Evolutionary conservation across 2,113 vertebrate species (phyloP).

Genomic region (Myrmophylax atrothorax): DNA sequence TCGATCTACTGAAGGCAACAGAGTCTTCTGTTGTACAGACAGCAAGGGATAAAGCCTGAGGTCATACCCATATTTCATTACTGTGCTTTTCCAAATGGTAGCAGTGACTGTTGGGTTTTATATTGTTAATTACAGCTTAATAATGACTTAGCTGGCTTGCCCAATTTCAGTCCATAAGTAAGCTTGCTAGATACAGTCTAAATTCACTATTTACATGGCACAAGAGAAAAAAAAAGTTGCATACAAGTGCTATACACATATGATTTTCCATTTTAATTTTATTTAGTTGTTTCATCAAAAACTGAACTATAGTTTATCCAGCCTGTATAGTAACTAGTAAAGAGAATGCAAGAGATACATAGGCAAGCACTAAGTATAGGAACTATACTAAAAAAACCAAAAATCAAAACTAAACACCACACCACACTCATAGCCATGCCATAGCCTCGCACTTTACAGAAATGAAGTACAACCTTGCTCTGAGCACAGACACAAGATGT

Average conservation of each 20-base stretch:
- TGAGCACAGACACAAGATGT: not conserved
- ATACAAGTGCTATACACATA: not conserved
- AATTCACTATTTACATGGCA: not conserved
- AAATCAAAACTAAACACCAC: not conserved
- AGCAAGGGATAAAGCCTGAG: not conserved
- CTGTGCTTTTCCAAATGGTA: not conserved
- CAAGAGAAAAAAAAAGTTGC: not conserved
- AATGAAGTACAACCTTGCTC: not conserved
- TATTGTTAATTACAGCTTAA: conserved; percentile 28
- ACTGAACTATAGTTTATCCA: not conserved
- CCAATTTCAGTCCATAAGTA: not conserved
- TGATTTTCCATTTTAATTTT: not conserved
- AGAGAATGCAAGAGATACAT: not conserved
- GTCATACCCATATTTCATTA: not conserved
- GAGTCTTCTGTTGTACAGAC: not conserved
- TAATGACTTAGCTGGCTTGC: not conserved
- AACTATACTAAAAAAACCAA: not conserved
- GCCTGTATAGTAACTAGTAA: not conserved
- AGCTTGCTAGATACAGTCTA: not conserved
- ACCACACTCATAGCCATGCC: not conserved
- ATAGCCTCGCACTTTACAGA: not conserved
- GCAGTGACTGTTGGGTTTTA: not conserved
- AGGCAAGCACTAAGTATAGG: not conserved
- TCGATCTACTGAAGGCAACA: not conserved
- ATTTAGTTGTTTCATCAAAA: not conserved